Evolutionary conservation across 2,113 vertebrate genomes (phyloP).

Genomic region (Chaetura pelagica): DNA sequence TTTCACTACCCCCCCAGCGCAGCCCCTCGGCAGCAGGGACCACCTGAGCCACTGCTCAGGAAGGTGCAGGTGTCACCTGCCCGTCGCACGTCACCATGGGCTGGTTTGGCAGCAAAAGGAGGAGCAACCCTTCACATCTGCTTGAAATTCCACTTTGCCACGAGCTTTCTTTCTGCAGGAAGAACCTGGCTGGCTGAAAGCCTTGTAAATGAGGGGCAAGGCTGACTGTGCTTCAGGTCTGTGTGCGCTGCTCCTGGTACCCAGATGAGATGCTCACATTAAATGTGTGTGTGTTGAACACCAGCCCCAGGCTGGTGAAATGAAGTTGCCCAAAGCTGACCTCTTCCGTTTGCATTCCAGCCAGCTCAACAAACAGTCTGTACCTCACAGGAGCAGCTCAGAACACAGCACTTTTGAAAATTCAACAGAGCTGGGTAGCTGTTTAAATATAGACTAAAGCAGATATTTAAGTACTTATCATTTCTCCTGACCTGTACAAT

Average conservation of each 20-base stretch:
- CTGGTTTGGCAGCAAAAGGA: neutral
- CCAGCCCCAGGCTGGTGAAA: neutral
- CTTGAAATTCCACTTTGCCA: neutral
- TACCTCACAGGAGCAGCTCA: neutral
- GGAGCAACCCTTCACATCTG: neutral
- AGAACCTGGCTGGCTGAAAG: neutral
- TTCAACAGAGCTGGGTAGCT: neutral
- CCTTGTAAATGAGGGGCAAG: neutral
- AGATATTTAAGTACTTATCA: neutral
- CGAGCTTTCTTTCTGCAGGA: neutral
- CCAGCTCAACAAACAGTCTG: neutral
- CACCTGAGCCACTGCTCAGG: fast-evolving
- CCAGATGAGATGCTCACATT: neutral
- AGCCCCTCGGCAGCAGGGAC: neutral
- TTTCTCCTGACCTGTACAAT: neutral
- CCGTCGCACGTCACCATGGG: neutral
- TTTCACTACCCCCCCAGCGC: neutral
- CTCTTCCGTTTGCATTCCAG: conserved; percentile 7
- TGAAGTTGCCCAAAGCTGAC: neutral
- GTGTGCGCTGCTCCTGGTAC: neutral
- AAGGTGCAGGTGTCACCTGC: neutral
- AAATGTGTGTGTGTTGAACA: neutral
- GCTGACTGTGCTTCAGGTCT: neutral
- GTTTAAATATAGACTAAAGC: conserved; percentile 8
- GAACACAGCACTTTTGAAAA: neutral